Evolutionary conservation across 2,797 vertebrate species (phyloP), one percentile per base, ranked within the genome.

Genomic region (Hydrophis major): DNA sequence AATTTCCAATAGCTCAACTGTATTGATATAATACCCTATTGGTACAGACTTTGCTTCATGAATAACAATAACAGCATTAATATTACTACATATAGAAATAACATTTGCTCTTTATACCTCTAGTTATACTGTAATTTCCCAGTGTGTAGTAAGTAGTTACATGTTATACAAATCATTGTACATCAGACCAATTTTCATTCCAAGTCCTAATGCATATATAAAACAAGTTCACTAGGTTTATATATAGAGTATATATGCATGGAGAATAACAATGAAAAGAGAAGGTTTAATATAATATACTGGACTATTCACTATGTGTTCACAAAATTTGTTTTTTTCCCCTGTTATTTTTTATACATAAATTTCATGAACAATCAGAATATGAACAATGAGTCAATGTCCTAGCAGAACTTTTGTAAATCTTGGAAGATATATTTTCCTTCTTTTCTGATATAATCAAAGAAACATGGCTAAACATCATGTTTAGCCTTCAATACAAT

Each of bases 241-340:
- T 93, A 78, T 53, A 18, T 28, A 28, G 0, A 0, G 0, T 0
- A 59, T 10, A 42, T 13, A 86, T 55, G 42, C 27, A 59, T 60
- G 60, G 22, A 56, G 42, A 25, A 69, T 69, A 92, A 91, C 86
- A 92, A 88, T 37, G 37, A 69, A 86, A 88, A 87, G 25, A 50
- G 28, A 91, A 25, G 28, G 59, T 25, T 86, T 86, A 60, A 53
- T 47, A 87, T 69, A 86, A 63, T 89, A 87, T 60, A 57, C 22
- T 74, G 37, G 56, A 47, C 13, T 93, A 4, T 59, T 83, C 66
- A 89, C 12, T 89, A 89, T 53, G 57, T 88, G 20, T 53, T 59
- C 27, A 25, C 32, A 93, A 50, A 89, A 50, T 27, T 18, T 20
- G 16, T 37, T 74, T 37, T 1, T 3, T 4, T 1, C 13, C 14